Percentiles rank a stretch among this genome's conserved stretches.
Conservation (phyloP, 2,113 vertebrate genomes). For the Paralichthys olivaceus region DNA sequence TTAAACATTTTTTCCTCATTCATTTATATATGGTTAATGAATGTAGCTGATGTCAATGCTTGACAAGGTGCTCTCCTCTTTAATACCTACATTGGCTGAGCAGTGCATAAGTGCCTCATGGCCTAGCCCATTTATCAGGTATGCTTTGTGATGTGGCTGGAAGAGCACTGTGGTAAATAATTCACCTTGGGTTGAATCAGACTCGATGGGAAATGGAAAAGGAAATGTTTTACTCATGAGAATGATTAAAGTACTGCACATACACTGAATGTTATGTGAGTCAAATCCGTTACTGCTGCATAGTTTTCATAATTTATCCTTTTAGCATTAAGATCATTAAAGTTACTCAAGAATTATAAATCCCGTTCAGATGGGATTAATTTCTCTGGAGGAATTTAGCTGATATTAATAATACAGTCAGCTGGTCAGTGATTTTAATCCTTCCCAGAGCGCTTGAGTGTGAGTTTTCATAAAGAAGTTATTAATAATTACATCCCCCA, state of each 20-base stretch:
- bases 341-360: background rate
- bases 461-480: background rate
- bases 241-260: background rate
- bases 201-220: constrained; percentile 25
- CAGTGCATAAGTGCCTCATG: constrained; percentile 34
- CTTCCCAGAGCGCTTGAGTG: background rate
- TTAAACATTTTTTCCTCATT: constrained; percentile 2
- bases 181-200: constrained; percentile 51
- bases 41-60: constrained; percentile 21
- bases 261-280: background rate
- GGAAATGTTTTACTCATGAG: constrained; percentile 11
- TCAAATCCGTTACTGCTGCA: background rate
- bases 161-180: constrained; percentile 63
- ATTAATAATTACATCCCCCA: background rate
- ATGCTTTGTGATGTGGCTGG: constrained; percentile 72
- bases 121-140: constrained; percentile 58
- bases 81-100: constrained; percentile 17
- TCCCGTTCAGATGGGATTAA: background rate
- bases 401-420: background rate
- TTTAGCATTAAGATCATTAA: constrained; percentile 13
- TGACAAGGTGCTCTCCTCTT: constrained; percentile 34
- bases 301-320: background rate
- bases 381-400: background rate
- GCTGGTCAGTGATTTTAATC: background rate
- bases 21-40: constrained; percentile 22